A percentile compares a stretch with the other conserved stretches of the same genome.
Conservation (phyloP, 2,113 vertebrate species). For the Etheostoma spectabile region DNA sequence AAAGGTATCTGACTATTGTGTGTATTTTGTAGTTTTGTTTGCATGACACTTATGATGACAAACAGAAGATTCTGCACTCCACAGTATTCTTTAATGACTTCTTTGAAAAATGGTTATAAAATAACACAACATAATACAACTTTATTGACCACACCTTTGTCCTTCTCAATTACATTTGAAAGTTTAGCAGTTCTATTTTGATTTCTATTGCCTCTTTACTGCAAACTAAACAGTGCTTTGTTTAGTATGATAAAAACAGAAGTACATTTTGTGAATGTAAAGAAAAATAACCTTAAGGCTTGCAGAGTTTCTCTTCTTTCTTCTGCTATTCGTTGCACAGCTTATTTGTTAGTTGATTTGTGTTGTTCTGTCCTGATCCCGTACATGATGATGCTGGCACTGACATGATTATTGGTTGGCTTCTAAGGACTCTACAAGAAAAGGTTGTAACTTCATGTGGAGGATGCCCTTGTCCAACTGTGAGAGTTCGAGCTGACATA, state of each 20-base stretch:
- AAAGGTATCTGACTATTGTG: not conserved
- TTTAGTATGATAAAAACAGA: not conserved
- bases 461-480: constrained; percentile 60
- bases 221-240: not conserved
- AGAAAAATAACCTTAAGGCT: not conserved
- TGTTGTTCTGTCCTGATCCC: not conserved
- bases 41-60: not conserved
- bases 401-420: not conserved
- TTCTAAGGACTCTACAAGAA: constrained; percentile 34
- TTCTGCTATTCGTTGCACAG: not conserved
- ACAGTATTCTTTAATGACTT: too few relatives aligned
- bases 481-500: constrained; percentile 51
- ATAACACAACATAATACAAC: not conserved
- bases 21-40: not conserved
- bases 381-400: not conserved
- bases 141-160: not conserved
- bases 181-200: not conserved
- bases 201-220: not conserved
- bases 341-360: not conserved
- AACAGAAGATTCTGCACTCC: not conserved
- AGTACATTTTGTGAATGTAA: not conserved
- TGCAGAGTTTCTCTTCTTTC: not conserved
- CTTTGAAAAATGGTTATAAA: not conserved
- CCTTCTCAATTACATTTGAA: not conserved
- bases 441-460: constrained; percentile 24